Base-by-base conservation (phyloP, 2,888 invertebrate species). In the Drosophila neonasuta region DNA sequence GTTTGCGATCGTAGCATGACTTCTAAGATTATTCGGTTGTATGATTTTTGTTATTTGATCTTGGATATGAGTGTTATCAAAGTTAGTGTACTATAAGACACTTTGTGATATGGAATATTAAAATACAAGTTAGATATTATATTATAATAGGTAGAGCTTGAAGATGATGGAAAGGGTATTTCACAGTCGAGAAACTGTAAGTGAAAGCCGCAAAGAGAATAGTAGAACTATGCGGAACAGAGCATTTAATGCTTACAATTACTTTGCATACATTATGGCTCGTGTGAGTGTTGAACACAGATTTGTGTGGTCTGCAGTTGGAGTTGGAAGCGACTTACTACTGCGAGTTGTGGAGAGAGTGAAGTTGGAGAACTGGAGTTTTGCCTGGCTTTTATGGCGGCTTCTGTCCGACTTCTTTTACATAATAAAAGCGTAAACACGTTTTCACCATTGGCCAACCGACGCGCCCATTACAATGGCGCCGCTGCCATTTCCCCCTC, bases 391-490 rank as follows among this genome's bases (percentile, higher is more conserved):
- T 74, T 80, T 66, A 68, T 68, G 65, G 58, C 32, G 39, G 44
- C 48, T 17, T 5, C 58, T 24, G 49, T 6, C 41, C 39, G 39
- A 45, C 66, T 73, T 73, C 65, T 66, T 83, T 78, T 78, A 81
- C 83, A 84, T 86, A 86, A 84, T 84, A 84, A 84, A 86, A 84
- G 84, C 84, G 86, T 86, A 84, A 84, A 86, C 83, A 86, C 81
- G 81, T 86, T 84, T 86, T 76, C 81, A 83, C 84, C 71, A 84
- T 84, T 72, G 75, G 68, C 75, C 77, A 72, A 62, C 57, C 70
- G 48, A 71, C 48, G 58, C 68, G 51, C 13, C 73, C 68, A 82
- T 85, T 78, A 82, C 70, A 78, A 76, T 80, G 81, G 82, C 36
- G 36, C 36, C 82, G 81, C 79, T 80, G 71, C 11, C 57, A 36